These are phyloP conservation scores for Styela clava DNA, from an alignment of 23 tunicate genomes.

Conservation along the genomic window DNA sequence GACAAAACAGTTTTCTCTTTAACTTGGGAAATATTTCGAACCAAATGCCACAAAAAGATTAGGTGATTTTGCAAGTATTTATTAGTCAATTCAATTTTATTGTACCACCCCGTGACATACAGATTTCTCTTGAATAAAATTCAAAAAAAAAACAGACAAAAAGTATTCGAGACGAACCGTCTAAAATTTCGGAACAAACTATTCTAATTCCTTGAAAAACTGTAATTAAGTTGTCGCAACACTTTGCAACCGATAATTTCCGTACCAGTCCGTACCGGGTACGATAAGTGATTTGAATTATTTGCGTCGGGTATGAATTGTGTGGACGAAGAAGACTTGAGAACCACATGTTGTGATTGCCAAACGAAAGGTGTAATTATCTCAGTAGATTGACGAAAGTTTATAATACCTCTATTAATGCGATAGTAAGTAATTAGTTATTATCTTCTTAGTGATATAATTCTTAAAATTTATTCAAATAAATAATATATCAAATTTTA, in stretches of 20 bases:
- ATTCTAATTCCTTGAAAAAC: neutral
- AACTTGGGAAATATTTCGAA: no score
- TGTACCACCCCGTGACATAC: neutral
- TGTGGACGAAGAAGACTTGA: no score
- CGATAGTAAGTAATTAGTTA: neutral
- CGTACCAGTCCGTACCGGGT: neutral
- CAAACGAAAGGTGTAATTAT: neutral
- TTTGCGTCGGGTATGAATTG: neutral
- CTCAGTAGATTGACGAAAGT: neutral
- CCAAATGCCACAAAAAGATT: no score
- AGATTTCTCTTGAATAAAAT: neutral
- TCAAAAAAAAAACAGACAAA: no score
- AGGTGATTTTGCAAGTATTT: no score
- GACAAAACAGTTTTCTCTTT: no score
- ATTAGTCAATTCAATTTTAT: no score
- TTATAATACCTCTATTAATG: neutral
- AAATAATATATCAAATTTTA: no score
- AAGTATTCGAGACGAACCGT: neutral
- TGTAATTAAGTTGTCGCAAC: neutral
- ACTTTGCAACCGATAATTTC: neutral
- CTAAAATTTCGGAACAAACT: neutral
- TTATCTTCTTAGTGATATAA: no score
- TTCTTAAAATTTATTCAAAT: no score
- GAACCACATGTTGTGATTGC: neutral
- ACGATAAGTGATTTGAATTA: neutral